Percentiles rank a stretch among this genome's conserved stretches.
These are phyloP conservation scores for Parnassius apollo DNA, from an alignment of 2,888 invertebrate genomes.

Conservation along the genomic window DNA sequence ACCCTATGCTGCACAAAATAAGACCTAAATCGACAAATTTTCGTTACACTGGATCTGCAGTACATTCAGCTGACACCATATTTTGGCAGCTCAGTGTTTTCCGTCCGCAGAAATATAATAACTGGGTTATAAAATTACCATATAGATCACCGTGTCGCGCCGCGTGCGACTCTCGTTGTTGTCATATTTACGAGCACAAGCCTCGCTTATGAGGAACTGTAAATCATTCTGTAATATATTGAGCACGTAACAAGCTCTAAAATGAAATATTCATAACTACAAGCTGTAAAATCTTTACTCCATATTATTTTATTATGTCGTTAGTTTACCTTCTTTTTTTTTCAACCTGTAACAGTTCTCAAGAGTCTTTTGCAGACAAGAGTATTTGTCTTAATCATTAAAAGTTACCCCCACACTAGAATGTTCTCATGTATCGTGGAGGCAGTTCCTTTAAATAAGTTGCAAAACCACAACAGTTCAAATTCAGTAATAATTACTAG, in stretches of 20 bases:
- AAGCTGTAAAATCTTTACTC: neutral
- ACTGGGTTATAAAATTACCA: slow-evolving; percentile 79
- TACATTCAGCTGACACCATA: slow-evolving; percentile 39
- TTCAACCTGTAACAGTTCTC: too few relatives aligned
- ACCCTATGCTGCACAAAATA: too few relatives aligned
- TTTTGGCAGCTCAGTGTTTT: slow-evolving; percentile 62
- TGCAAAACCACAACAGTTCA: too few relatives aligned
- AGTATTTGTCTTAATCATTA: too few relatives aligned
- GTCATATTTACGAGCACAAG: slow-evolving; percentile 48
- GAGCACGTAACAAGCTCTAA: neutral
- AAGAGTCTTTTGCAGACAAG: too few relatives aligned
- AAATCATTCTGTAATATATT: slow-evolving; percentile 45
- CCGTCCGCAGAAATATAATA: slow-evolving; percentile 72
- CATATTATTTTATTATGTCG: too few relatives aligned
- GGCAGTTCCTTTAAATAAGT: too few relatives aligned
- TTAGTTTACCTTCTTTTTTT: too few relatives aligned
- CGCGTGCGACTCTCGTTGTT: slow-evolving; percentile 40
- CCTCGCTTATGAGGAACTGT: slow-evolving; percentile 63
- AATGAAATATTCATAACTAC: slow-evolving; percentile 4
- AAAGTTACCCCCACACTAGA: too few relatives aligned
- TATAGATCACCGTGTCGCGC: slow-evolving; percentile 72
- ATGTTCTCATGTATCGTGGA: too few relatives aligned
- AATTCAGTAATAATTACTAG: too few relatives aligned
- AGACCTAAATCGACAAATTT: too few relatives aligned
- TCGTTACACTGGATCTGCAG: neutral